These are phyloP conservation scores for Lordiphosa mommai DNA, from an alignment of 1,140 invertebrate genomes.

Conservation along the genomic window DNA sequence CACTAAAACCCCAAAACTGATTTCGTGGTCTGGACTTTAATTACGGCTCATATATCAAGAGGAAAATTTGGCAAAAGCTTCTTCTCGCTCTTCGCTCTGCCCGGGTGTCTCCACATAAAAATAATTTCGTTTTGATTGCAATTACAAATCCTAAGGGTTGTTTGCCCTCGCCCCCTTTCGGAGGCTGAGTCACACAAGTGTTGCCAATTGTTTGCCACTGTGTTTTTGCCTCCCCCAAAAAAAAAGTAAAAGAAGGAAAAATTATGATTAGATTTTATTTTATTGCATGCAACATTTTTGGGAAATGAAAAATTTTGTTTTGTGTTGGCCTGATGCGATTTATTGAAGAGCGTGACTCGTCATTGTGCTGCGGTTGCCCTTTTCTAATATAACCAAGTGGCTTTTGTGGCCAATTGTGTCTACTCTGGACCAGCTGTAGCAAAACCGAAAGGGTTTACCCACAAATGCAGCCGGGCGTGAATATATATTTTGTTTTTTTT, in stretches of 20 bases:
- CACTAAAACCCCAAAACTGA: slow-evolving; percentile 56
- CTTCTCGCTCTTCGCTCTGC: not conserved
- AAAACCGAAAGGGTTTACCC: slow-evolving; percentile 39
- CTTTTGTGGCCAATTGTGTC: slow-evolving; percentile 49
- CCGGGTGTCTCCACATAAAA: slow-evolving; percentile 51
- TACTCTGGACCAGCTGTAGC: slow-evolving; percentile 36
- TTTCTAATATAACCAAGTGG: slow-evolving; percentile 75
- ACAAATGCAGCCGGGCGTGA: slow-evolving; percentile 59
- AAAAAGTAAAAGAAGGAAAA: slow-evolving; percentile 13
- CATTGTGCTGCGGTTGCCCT: slow-evolving; percentile 27
- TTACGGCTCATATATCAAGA: slow-evolving; percentile 78
- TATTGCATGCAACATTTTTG: slow-evolving; percentile 55
- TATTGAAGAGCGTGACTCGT: slow-evolving; percentile 38
- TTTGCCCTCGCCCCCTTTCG: slow-evolving; percentile 8
- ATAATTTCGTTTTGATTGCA: slow-evolving; percentile 79
- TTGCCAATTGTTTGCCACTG: slow-evolving; percentile 72
- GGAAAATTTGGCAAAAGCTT: slow-evolving; percentile 28
- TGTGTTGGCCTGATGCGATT: slow-evolving; percentile 44
- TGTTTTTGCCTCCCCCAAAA: slow-evolving; percentile 42
- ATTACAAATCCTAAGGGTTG: slow-evolving; percentile 63
- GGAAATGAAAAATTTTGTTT: slow-evolving; percentile 64
- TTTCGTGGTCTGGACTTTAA: slow-evolving; percentile 69
- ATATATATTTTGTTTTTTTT: slow-evolving; percentile 32
- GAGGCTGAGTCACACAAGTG: slow-evolving; percentile 57
- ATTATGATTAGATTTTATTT: slow-evolving; percentile 67